Evolutionary conservation across 35 echinoderm and acorn worm species (phyloP).

Genomic region (Chiridota heheva): DNA sequence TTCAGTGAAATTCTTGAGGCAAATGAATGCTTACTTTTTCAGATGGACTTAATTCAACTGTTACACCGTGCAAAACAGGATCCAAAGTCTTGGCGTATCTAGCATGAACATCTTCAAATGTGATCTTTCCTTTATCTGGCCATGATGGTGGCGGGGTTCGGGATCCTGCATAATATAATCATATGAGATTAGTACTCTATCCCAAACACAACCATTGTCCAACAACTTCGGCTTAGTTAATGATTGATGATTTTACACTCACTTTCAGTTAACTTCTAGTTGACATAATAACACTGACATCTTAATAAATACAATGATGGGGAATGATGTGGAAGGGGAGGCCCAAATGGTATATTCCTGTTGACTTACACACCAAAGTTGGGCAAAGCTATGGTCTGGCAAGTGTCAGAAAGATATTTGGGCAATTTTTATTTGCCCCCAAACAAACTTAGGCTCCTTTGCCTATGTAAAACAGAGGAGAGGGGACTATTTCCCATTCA

Average conservation of each 20-base stretch:
- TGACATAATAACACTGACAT: background rate
- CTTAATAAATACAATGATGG: background rate
- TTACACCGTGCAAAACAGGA: constrained; percentile 62
- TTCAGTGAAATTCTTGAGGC: background rate
- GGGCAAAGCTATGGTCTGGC: too few species aligned
- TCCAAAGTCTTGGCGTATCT: constrained; percentile 70
- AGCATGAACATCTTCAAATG: constrained; percentile 57
- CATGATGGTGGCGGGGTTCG: constrained; percentile 38
- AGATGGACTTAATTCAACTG: constrained; percentile 6
- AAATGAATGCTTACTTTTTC: constrained; percentile 5
- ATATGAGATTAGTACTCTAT: background rate
- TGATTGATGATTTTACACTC: background rate
- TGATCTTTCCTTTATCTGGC: constrained; percentile 73
- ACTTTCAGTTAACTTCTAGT: background rate
- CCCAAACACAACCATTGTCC: background rate
- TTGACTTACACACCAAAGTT: too few species aligned
- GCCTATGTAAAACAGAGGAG: too few species aligned
- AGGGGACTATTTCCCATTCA: too few species aligned
- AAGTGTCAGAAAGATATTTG: too few species aligned
- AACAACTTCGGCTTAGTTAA: background rate
- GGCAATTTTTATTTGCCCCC: too few species aligned
- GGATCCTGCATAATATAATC: background rate
- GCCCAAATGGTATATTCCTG: too few species aligned
- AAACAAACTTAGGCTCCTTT: too few species aligned
- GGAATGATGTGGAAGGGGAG: background rate